A percentile compares a stretch with the other conserved stretches of the same genome.
phyloP scores from a whole-genome alignment of 2,888 invertebrate genomes.

The Melinaea marsaeus region DNA sequence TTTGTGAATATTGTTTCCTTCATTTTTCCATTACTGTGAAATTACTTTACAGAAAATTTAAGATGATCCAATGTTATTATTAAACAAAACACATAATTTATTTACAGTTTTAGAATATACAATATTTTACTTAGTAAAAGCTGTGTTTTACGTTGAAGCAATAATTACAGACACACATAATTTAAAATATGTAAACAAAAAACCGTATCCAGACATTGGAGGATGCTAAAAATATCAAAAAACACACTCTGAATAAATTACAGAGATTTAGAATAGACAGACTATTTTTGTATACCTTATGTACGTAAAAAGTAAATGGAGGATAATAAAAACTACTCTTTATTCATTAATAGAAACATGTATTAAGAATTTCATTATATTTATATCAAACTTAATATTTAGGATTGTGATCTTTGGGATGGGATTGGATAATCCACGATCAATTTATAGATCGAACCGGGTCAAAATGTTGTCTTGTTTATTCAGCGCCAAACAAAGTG shows the following conservation, averaged over 20 bases:
- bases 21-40: slow-evolving; percentile 5
- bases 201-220: no score
- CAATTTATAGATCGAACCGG: slow-evolving; percentile 49
- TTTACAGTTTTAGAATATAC: not conserved
- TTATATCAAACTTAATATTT: slow-evolving; percentile 5
- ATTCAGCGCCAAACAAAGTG: slow-evolving; percentile 57
- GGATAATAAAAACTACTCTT: no score
- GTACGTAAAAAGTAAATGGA: no score
- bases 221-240: no score
- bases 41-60: slow-evolving; percentile 2
- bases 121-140: not conserved
- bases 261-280: no score
- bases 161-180: no score
- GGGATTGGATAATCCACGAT: slow-evolving; percentile 31
- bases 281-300: no score
- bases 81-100: not conserved
- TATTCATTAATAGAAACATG: no score
- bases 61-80: not conserved
- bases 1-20: slow-evolving; percentile 22
- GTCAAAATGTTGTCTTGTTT: slow-evolving; percentile 50
- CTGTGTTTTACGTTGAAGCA: not conserved
- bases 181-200: no score
- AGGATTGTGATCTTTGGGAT: slow-evolving; percentile 4
- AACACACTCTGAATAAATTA: no score
- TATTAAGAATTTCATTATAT: not conserved